Conservation (phyloP, 2,797 vertebrate species). For the Tapera naevia region DNA sequence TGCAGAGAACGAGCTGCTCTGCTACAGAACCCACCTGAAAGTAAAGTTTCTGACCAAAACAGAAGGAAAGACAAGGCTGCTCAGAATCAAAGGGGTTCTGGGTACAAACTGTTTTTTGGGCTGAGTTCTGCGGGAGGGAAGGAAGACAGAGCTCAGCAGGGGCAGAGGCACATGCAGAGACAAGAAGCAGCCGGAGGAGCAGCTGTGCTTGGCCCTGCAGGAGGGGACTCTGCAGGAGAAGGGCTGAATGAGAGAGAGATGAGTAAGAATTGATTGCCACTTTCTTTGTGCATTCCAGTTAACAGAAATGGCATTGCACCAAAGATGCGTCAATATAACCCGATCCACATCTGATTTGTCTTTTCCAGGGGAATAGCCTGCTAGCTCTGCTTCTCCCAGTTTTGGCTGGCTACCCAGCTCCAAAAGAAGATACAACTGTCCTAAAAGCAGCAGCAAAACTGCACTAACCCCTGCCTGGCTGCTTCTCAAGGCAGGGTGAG, state of each 20-base stretch:
- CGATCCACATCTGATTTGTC: rapidly evolving
- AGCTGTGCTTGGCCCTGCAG: not conserved
- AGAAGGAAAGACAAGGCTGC: not conserved
- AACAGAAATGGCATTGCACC: not conserved
- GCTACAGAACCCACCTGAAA: not conserved
- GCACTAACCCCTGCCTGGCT: not conserved
- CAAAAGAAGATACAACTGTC: not conserved
- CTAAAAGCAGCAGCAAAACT: not conserved
- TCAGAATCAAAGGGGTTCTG: not conserved
- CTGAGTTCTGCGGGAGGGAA: not conserved
- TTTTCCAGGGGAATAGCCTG: not conserved
- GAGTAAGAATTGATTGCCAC: too few species aligned
- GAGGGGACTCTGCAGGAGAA: not conserved
- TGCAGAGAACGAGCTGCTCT: not conserved
- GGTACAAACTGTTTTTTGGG: rapidly evolving
- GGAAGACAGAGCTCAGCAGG: not conserved
- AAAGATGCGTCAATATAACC: rapidly evolving
- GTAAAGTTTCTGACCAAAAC: not conserved
- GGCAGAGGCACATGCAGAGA: not conserved
- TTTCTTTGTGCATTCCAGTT: not conserved
- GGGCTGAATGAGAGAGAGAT: not conserved
- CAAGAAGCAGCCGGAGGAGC: not conserved
- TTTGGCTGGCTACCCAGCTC: not conserved
- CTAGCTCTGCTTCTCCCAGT: not conserved
- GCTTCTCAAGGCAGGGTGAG: too few species aligned